Evolutionary conservation across 2,888 invertebrate species (phyloP).

Genomic region (Epiblema foenella): DNA sequence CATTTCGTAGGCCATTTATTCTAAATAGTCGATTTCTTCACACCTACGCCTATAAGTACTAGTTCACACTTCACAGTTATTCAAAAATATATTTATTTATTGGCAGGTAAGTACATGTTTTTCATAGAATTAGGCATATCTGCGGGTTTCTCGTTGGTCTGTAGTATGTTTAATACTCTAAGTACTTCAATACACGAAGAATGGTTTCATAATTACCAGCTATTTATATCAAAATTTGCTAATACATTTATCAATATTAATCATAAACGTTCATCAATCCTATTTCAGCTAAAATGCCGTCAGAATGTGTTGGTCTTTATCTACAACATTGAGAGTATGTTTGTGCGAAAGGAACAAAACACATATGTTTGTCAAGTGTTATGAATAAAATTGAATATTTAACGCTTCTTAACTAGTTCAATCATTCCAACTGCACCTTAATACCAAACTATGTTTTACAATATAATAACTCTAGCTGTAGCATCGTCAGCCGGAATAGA

Average conservation of each 20-base stretch:
- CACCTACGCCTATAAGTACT: slow-evolving; percentile 63
- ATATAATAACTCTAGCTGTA: slow-evolving; percentile 47
- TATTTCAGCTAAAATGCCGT: too few relatives aligned
- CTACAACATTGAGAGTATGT: too few relatives aligned
- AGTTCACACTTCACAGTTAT: slow-evolving; percentile 58
- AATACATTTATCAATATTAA: background rate
- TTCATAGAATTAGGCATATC: background rate
- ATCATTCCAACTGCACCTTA: slow-evolving; percentile 34
- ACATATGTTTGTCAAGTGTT: too few relatives aligned
- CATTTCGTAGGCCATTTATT: slow-evolving; percentile 65
- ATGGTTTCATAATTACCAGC: background rate
- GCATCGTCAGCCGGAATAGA: slow-evolving; percentile 45
- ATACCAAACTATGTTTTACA: slow-evolving; percentile 48
- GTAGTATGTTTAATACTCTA: background rate
- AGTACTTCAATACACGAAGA: background rate
- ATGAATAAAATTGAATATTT: background rate
- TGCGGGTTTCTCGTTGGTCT: background rate
- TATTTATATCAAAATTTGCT: background rate
- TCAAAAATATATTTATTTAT: too few relatives aligned
- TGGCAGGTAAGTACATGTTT: background rate
- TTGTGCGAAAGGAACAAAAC: too few relatives aligned
- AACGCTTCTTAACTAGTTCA: slow-evolving; percentile 10
- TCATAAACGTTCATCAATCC: too few relatives aligned
- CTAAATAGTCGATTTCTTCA: slow-evolving; percentile 62
- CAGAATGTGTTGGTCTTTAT: too few relatives aligned